Evolutionary conservation across 2,888 invertebrate genomes (phyloP).

Genomic region (Xanthia togata): DNA sequence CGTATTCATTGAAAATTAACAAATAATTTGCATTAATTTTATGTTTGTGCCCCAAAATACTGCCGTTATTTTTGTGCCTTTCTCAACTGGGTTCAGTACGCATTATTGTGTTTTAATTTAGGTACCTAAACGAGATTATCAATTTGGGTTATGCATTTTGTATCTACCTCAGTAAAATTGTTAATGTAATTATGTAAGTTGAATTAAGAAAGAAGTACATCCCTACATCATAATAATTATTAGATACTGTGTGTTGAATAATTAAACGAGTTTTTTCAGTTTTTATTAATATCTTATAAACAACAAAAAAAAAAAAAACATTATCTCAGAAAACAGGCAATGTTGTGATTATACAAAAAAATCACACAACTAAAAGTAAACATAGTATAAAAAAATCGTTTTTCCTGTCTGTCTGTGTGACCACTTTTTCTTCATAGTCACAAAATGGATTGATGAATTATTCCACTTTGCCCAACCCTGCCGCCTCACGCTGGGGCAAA

Average conservation of each 20-base stretch:
- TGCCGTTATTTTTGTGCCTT: conserved; percentile 37
- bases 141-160: neutral
- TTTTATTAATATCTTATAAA: neutral
- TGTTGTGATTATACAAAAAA: too few relatives aligned
- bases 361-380: too few relatives aligned
- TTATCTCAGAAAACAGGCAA: too few relatives aligned
- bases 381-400: too few relatives aligned
- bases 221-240: neutral
- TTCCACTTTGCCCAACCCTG: too few relatives aligned
- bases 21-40: conserved; percentile 63
- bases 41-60: conserved; percentile 39
- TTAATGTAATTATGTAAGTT: neutral
- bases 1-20: conserved; percentile 63
- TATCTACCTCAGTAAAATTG: neutral
- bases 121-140: neutral
- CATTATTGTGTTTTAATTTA: conserved; percentile 7
- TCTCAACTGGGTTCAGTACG: neutral
- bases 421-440: too few relatives aligned
- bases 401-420: too few relatives aligned
- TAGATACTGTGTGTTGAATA: neutral
- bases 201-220: neutral
- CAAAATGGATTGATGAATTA: too few relatives aligned
- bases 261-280: neutral
- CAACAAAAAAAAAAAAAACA: too few relatives aligned
- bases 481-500: too few relatives aligned